Percentiles rank a stretch among this genome's conserved stretches.
Conservation (phyloP, 2,113 vertebrate genomes). For the Ailurus styani region DNA sequence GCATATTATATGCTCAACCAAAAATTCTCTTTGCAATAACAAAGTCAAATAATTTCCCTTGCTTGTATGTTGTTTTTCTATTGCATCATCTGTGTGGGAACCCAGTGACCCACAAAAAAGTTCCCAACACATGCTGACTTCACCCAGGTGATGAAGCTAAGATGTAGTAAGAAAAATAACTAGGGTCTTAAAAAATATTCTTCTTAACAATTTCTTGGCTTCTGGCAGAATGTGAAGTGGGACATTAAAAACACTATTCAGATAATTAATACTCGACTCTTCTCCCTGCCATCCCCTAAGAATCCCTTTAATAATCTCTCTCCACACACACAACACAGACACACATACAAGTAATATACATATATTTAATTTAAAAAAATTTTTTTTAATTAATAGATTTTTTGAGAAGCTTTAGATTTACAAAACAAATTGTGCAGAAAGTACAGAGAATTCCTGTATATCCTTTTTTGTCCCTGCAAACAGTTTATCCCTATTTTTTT, state of each 20-base stretch:
- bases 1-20: conserved; percentile 81
- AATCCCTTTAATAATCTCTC: background rate
- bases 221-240: background rate
- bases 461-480: background rate
- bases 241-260: background rate
- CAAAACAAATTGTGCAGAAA: background rate
- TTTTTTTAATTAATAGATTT: background rate
- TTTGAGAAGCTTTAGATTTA: background rate
- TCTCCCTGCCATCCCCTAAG: background rate
- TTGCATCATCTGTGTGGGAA: conserved; percentile 71
- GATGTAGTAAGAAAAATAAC: conserved; percentile 66
- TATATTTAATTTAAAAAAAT: background rate
- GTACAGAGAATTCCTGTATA: background rate
- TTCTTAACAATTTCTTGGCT: background rate
- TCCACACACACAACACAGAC: background rate
- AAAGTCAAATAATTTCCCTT: conserved; percentile 72
- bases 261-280: background rate
- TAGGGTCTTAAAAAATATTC: background rate
- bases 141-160: conserved; percentile 46
- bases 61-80: conserved; percentile 76
- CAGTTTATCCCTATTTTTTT: background rate
- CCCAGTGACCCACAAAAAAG: conserved; percentile 53
- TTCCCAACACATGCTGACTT: conserved; percentile 50
- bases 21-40: conserved; percentile 77
- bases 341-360: background rate